phyloP scores from a whole-genome alignment of 2,888 invertebrate genomes.

The Punctoribates punctum region DNA sequence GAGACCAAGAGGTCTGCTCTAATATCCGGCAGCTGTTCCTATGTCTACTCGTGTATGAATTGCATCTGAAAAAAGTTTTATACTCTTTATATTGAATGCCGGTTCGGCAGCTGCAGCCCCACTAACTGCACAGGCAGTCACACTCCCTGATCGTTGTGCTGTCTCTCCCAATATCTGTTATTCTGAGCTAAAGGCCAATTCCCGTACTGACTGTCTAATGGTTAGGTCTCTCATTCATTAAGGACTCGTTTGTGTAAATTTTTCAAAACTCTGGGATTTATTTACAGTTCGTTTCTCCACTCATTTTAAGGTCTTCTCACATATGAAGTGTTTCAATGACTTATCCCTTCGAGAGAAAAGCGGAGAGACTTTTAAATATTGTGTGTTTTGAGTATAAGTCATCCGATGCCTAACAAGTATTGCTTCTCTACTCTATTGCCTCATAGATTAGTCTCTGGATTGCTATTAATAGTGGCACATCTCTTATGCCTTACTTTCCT shows the following conservation, averaged over 20 bases:
- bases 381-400: neutral
- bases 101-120: neutral
- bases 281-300: neutral
- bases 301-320: neutral
- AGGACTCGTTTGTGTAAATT: neutral
- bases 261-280: neutral
- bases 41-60: conserved; percentile 27
- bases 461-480: conserved; percentile 28
- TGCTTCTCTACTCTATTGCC: neutral
- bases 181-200: too few species aligned
- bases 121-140: neutral
- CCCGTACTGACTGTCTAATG: neutral
- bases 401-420: conserved; percentile 18
- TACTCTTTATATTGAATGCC: conserved; percentile 1
- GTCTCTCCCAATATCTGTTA: too few species aligned
- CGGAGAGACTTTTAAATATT: conserved; percentile 16
- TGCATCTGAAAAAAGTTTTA: conserved; percentile 14
- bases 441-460: conserved; percentile 15
- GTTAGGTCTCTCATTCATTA: conserved; percentile 9
- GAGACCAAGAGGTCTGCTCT: neutral
- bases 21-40: conserved; percentile 32
- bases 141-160: neutral
- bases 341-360: neutral
- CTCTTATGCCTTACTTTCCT: neutral
- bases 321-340: neutral